Conservation (phyloP, 1,140 invertebrate species). For the Drosophila miranda region DNA sequence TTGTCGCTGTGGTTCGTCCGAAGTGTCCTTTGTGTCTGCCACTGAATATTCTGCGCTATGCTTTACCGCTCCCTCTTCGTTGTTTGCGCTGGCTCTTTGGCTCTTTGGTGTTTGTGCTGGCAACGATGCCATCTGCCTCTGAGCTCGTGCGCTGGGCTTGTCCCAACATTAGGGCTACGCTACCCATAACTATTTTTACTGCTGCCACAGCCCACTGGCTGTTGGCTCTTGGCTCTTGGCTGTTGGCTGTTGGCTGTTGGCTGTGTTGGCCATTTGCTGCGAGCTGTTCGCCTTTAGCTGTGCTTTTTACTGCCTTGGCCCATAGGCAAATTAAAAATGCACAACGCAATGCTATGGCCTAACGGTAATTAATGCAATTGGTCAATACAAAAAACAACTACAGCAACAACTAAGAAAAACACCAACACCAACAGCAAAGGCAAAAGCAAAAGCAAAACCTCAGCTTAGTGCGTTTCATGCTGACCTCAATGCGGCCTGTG, state of each 20-base stretch:
- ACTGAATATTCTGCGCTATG: too few relatives aligned
- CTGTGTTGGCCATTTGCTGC: slow-evolving; percentile 1
- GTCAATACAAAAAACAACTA: slow-evolving; percentile 78
- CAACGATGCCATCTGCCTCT: slow-evolving; percentile 3
- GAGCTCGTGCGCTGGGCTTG: slow-evolving; percentile 45
- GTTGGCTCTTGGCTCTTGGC: too few relatives aligned
- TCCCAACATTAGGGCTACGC: slow-evolving; percentile 44
- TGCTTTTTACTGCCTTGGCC: slow-evolving; percentile 30
- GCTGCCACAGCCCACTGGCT: slow-evolving; percentile 12
- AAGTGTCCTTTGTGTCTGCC: too few relatives aligned
- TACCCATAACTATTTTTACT: slow-evolving; percentile 35
- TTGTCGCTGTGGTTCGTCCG: too few relatives aligned
- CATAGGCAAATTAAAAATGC: slow-evolving; percentile 79
- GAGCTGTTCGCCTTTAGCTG: slow-evolving; percentile 5
- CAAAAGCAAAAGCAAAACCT: slow-evolving; percentile 22
- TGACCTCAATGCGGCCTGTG: slow-evolving; percentile 65
- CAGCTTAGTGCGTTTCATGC: slow-evolving; percentile 69
- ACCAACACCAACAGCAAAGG: neutral
- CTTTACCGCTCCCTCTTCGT: too few relatives aligned
- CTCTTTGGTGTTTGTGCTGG: slow-evolving; percentile 5
- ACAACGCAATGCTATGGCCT: slow-evolving; percentile 78
- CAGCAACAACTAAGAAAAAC: slow-evolving; percentile 31
- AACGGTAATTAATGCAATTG: slow-evolving; percentile 81
- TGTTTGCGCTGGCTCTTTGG: too few relatives aligned
- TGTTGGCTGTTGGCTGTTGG: slow-evolving; percentile 23